Evolutionary conservation across 1,140 invertebrate genomes (phyloP).

Genomic region (Zaprionus nigranus): DNA sequence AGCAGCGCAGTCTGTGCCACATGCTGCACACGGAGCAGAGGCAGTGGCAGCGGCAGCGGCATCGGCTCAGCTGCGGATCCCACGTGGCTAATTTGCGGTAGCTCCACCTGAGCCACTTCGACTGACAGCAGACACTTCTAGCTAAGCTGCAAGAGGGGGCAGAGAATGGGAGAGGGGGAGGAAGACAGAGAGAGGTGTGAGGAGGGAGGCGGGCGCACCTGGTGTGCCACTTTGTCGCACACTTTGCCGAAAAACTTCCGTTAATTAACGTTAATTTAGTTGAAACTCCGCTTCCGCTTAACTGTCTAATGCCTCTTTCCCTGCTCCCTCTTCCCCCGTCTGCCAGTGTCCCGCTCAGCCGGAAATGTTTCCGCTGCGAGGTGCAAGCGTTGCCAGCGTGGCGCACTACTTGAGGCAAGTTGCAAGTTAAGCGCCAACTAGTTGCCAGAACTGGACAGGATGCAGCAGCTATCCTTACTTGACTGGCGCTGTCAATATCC

Average conservation of each 20-base stretch:
- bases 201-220: slow-evolving; percentile 29
- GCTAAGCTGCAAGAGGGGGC: slow-evolving; percentile 6
- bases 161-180: no score
- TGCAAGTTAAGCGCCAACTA: neutral
- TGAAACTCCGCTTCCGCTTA: slow-evolving; percentile 70
- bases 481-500: no score
- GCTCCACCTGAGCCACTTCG: slow-evolving; percentile 26
- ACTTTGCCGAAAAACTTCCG: slow-evolving; percentile 70
- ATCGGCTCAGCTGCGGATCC: neutral
- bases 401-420: neutral
- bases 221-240: slow-evolving; percentile 45
- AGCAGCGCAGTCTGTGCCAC: slow-evolving; percentile 3
- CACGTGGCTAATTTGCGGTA: slow-evolving; percentile 43
- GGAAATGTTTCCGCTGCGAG: slow-evolving; percentile 64
- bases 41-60: neutral
- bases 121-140: slow-evolving; percentile 45
- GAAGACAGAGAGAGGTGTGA: neutral
- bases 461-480: neutral
- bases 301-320: neutral
- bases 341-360: slow-evolving; percentile 7
- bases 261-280: slow-evolving; percentile 83
- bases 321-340: neutral
- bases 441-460: slow-evolving; percentile 7
- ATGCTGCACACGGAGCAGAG: neutral
- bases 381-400: slow-evolving; percentile 12